These are phyloP conservation scores for Subacronicta megacephala DNA, from an alignment of 2,888 invertebrate genomes.

Conservation along the genomic window DNA sequence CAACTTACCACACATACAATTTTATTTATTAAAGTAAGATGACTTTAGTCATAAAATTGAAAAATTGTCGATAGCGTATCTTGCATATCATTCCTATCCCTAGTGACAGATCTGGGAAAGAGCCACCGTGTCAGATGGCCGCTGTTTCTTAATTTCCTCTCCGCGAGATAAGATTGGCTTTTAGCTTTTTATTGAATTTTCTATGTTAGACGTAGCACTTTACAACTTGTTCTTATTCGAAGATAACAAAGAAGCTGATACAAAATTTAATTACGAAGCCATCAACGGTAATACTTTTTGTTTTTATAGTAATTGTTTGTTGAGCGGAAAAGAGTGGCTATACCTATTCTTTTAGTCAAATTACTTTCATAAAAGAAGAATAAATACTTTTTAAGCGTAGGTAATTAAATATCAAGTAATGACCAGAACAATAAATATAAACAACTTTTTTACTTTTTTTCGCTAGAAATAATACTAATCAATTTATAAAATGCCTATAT, in stretches of 20 bases:
- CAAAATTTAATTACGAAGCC: conserved; percentile 55
- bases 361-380: no score
- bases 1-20: no score
- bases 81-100: conserved; percentile 60
- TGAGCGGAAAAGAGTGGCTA: not conserved
- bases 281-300: conserved; percentile 36
- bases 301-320: conserved; percentile 34
- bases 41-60: no score
- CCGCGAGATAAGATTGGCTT: conserved; percentile 88
- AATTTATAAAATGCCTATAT: no score
- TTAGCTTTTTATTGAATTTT: conserved; percentile 90
- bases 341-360: not conserved
- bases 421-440: no score
- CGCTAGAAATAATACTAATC: no score
- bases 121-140: conserved; percentile 88
- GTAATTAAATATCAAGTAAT: no score
- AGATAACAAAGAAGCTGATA: conserved; percentile 55
- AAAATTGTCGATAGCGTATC: conserved; percentile 32
- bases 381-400: no score
- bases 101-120: conserved; percentile 82
- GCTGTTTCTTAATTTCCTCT: conserved; percentile 90
- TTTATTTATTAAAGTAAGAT: no score
- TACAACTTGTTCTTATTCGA: conserved; percentile 72
- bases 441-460: no score
- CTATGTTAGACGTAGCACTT: conserved; percentile 83